Base-by-base conservation (phyloP, 2,113 vertebrate genomes). In the Cacatua alba region DNA sequence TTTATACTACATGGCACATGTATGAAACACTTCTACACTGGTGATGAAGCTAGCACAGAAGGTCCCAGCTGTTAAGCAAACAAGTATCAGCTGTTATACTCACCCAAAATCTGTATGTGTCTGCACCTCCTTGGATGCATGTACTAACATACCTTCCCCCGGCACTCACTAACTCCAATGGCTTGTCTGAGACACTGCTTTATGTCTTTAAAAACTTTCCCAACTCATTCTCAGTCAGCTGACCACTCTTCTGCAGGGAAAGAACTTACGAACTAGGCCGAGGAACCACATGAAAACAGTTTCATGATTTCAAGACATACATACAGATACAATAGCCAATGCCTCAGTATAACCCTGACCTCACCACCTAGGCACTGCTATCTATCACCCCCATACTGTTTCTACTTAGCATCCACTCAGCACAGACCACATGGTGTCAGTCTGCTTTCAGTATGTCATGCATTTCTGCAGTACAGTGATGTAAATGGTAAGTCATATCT, bases 21-120 rank as follows among this genome's bases (percentile, higher is more conserved):
- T 67, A 95, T 77, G 86, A 86, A 95, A 94, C 25, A 25, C 75
- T 95, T 82, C 25, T 74, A 44, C 31, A 35, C 5, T n/a, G 49
- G 37, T 92, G 78, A 89, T 13, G 13, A 84, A 94, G 77, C 65
- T n/a, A 41, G 65, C 39, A 81, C 60, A 88, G 63, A 59, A 84
- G 67, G 69, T 64, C 77, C 74, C 93, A 78, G 89, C 74, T 92
- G 74, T 57, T 71, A 71, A 82, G 35, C 48, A 92, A 95, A 79
- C 75, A 95, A 78, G 35, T 41, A 89, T 94, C 69, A 82, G 74
- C 48, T 87, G 62, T 51, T 62, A 49, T 11, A 26, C 35, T 78
- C 52, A 46, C 29, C 65, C 87, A 76, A 63, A 41, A n/a, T 18
- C 13, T 35, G 25, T 51, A 41, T 7, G n/a, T n/a, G 5, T 24